Percentiles rank a stretch among this genome's conserved stretches.
Conservation (phyloP, 2,797 vertebrate genomes). For the Epinephelus awoara region DNA sequence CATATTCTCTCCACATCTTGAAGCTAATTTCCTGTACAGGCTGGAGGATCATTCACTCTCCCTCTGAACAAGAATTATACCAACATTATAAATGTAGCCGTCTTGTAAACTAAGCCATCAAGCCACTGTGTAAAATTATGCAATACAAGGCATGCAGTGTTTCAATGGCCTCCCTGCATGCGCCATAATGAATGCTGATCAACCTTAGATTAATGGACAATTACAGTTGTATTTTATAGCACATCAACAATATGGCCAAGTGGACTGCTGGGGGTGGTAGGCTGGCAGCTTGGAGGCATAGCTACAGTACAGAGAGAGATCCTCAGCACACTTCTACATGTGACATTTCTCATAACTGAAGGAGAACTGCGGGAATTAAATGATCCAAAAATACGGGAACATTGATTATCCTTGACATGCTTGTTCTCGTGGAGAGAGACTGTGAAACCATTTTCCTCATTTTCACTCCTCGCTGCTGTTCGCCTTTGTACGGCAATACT, state of each 20-base stretch:
- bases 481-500: constrained; percentile 10
- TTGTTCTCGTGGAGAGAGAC: constrained; percentile 39
- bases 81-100: constrained; percentile 41
- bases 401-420: constrained; percentile 65
- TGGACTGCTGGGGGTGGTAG: constrained; percentile 51
- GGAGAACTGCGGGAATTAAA: constrained; percentile 49
- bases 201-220: constrained; percentile 82
- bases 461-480: constrained; percentile 21
- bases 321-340: constrained; percentile 25
- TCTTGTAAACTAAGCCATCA: constrained; percentile 70
- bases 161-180: constrained; percentile 59
- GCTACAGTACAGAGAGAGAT: constrained; percentile 31
- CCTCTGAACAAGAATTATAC: constrained; percentile 38
- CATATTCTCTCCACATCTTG: constrained; percentile 27
- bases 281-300: constrained; percentile 26
- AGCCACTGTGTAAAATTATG: constrained; percentile 67
- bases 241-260: constrained; percentile 72
- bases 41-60: constrained; percentile 28
- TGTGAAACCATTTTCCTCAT: constrained; percentile 47
- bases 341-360: constrained; percentile 43
- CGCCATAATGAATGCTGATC: constrained; percentile 78
- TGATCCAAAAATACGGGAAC: constrained; percentile 57
- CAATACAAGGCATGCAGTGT: constrained; percentile 51
- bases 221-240: constrained; percentile 77
- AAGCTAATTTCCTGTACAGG: constrained; percentile 14